phyloP scores from a whole-genome alignment of 2,113 vertebrate genomes.

The Ammodytes dubius region DNA sequence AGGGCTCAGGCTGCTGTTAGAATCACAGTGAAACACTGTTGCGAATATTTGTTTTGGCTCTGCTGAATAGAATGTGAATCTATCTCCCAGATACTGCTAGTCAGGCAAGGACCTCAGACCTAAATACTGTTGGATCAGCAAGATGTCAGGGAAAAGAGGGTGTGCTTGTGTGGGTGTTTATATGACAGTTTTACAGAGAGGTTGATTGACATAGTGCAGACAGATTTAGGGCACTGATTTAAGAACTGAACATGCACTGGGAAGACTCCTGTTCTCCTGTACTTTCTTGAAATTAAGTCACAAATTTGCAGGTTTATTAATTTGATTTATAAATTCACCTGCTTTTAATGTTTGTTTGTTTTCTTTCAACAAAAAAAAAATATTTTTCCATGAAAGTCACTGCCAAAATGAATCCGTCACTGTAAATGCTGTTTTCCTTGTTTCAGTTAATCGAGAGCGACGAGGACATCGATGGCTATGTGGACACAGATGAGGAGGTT shows the following conservation, averaged over 20 bases:
- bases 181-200: not conserved
- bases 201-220: conserved; percentile 3
- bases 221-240: conserved; percentile 9
- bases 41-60: conserved; percentile 65
- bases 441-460: conserved; percentile 92
- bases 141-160: conserved; percentile 51
- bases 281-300: not conserved
- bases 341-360: not conserved
- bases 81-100: conserved; percentile 47
- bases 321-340: not conserved
- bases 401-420: not conserved
- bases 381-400: not conserved
- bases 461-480: conserved; percentile 90
- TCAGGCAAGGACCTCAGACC: conserved; percentile 28
- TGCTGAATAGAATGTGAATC: conserved; percentile 38
- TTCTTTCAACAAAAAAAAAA: not conserved
- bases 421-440: conserved; percentile 11
- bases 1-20: conserved; percentile 19
- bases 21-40: conserved; percentile 30
- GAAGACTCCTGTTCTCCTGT: not conserved
- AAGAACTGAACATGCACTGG: conserved; percentile 15
- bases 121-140: conserved; percentile 61
- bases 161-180: not conserved
- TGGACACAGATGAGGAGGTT: conserved; percentile 93
- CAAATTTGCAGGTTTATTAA: not conserved